These are phyloP conservation scores for Petaurus breviceps DNA, from an alignment of 2,113 vertebrate species.

Conservation along the genomic window DNA sequence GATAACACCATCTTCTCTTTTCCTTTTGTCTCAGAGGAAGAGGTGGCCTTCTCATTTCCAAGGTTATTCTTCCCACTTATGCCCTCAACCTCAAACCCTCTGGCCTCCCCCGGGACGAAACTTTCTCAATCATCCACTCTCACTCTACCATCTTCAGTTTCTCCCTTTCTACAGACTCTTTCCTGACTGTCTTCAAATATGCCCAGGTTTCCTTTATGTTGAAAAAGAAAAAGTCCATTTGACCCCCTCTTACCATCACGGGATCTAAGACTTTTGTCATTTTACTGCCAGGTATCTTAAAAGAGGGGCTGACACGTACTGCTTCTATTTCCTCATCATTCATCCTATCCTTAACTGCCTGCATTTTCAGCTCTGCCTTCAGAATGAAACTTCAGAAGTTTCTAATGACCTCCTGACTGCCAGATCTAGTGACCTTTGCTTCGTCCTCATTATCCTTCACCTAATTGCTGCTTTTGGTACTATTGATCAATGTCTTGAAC, in stretches of 20 bases:
- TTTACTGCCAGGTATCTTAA: not conserved
- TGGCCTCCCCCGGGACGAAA: not conserved
- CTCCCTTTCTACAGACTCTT: not conserved
- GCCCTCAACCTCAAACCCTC: not conserved
- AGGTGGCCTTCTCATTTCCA: not conserved
- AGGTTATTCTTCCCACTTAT: not conserved
- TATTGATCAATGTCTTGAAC: not conserved
- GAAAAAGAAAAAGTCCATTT: conserved; percentile 3
- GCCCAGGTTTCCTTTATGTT: not conserved
- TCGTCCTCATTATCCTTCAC: not conserved
- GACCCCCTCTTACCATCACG: conserved; percentile 14
- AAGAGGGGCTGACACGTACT: not conserved
- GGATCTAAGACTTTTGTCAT: not conserved
- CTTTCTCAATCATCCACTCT: not conserved
- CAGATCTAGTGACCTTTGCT: not conserved
- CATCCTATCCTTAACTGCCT: not conserved
- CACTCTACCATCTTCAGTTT: not conserved
- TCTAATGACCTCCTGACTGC: not conserved
- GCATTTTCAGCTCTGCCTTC: not conserved
- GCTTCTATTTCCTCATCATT: not conserved
- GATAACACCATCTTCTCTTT: not conserved
- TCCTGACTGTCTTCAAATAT: not conserved
- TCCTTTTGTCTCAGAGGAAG: not conserved
- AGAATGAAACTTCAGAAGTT: not conserved
- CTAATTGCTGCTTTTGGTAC: not conserved